Percentiles rank a stretch among this genome's conserved stretches.
Evolutionary conservation across 2,888 invertebrate species (phyloP).

Genomic region (Thyatira batis): DNA sequence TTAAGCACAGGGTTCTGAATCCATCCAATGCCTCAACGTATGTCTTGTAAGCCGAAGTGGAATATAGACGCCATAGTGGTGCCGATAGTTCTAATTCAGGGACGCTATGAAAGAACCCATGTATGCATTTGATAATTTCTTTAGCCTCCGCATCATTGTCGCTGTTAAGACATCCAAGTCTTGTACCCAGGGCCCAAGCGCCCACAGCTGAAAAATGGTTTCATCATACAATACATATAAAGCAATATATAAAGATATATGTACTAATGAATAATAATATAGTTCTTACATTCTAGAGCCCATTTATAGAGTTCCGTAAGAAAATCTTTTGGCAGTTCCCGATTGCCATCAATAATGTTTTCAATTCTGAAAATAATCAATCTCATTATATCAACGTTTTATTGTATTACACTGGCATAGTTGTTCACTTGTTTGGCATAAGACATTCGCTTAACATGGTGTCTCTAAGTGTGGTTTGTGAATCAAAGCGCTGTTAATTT

Average conservation of each 20-base stretch:
- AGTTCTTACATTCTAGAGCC: constrained; percentile 92
- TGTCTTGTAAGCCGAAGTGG: constrained; percentile 86
- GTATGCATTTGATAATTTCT: constrained; percentile 89
- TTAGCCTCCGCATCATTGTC: constrained; percentile 87
- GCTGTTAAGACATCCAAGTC: constrained; percentile 87
- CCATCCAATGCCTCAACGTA: constrained; percentile 87
- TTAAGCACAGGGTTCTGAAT: constrained; percentile 84
- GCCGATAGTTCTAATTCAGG: constrained; percentile 88
- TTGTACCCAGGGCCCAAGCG: constrained; percentile 89
- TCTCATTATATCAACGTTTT: constrained; percentile 7
- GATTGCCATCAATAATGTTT: constrained; percentile 79
- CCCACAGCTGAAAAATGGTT: constrained; percentile 85
- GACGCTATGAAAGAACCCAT: constrained; percentile 89
- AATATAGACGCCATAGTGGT: constrained; percentile 88
- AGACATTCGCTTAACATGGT: constrained; percentile 9
- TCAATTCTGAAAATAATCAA: constrained; percentile 83
- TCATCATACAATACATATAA: too few species aligned
- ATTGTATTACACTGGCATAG: constrained; percentile 3
- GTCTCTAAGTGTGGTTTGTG: constrained; percentile 9
- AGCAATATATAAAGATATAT: too few species aligned
- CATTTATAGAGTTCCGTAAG: constrained; percentile 89
- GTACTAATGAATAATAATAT: constrained; percentile 38
- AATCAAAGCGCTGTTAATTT: constrained; percentile 21
- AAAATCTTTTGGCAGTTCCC: constrained; percentile 86
- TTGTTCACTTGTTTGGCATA: constrained; percentile 7